Base-by-base conservation (phyloP, 2,888 invertebrate genomes). In the Unio pictorum region DNA sequence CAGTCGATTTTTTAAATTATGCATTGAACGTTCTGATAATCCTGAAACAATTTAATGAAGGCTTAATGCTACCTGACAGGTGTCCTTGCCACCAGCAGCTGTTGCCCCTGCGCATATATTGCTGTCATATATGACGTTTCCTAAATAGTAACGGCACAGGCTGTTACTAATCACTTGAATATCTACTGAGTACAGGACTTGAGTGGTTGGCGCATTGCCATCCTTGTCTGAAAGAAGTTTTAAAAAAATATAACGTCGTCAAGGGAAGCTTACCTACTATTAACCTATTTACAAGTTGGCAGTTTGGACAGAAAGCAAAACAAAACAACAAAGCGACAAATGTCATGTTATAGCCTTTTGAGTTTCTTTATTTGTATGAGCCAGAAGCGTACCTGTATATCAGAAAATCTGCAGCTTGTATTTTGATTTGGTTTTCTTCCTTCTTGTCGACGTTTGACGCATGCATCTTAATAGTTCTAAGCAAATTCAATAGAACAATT, bases 71-170 rank as follows among this genome's bases (percentile, higher is more conserved):
- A 82, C 82, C 80, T 82, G 82, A 65, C 82, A 82, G 23, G 82
- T 80, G 60, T 82, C 82, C 62, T 76, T 74, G 4, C 82, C 82
- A n/a, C 82, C 82, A 15, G 70, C 61, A 17, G 67, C 66, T 11
- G 72, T 75, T 18, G 71, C 68, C 4, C 82, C 82, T 6, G 82
- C 82, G 58, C 82, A 82, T 61, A 82, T 66, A 58, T 82, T 81
- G 26, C 72, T 61, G n/a, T 69, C 56, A 61, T 75, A 75, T 18
- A 82, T 72, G 34, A 60, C 71, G 55, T 64, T 58, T 18, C 77
- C 78, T 0, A 80, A 68, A 60, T 77, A 78, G 62, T 81, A 81
- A 5, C 68, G 56, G 66, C 82, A 82, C 62, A 72, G 61, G 34
- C 62, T 72, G 68, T 79, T 80, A 15, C 71, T 66, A 26, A 82